Base-by-base conservation (phyloP, 2,888 invertebrate genomes). In the Polymixis flavicincta region DNA sequence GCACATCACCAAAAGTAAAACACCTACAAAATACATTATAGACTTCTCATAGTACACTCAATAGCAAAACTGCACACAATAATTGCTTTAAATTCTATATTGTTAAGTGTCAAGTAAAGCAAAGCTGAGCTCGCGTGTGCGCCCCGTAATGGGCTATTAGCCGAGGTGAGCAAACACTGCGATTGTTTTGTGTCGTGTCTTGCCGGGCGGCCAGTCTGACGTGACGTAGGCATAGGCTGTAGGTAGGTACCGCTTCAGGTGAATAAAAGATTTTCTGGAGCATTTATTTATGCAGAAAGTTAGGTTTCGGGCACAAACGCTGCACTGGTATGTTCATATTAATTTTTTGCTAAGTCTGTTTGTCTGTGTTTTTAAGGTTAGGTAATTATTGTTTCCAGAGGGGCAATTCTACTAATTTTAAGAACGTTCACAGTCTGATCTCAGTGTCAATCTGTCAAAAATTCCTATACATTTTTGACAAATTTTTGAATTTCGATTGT, bases 141-240 rank as follows among this genome's bases (percentile, higher is more conserved):
- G 85, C 87, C 87, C 80, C 79, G 82, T 93, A 93, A 93, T 92
- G 84, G 90, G 71, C 92, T 86, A 93, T 94, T 94, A 93, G 88
- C 76, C 79, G 78, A 85, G 78, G 83, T 89, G 85, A 89, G 91
- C 88, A 93, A 94, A 94, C 92, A 92, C 85, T 80, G 83, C 83
- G 88, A 93, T 93, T 93, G 92, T 92, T 93, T 93, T 92, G 83
- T 90, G 85, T 88, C 91, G 91, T 91, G 92, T 61, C 66, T 73
- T 71, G 65, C 74, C 57, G 54, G 59, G 67, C 78, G 70, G 86
- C 55, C 66, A 63, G 57, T 48, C 80, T 65, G 64, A 66, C 61
- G 66, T 76, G 59, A 68, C 83, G 78, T 77, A 70, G 54, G 65
- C 32, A 48, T 61, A 68, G 65, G 22, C 32, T 42, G 50, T 37